Evolutionary conservation across 23 tunicate genomes (phyloP), one percentile per base, ranked within the genome.

Genomic region (Pegea sp.): DNA sequence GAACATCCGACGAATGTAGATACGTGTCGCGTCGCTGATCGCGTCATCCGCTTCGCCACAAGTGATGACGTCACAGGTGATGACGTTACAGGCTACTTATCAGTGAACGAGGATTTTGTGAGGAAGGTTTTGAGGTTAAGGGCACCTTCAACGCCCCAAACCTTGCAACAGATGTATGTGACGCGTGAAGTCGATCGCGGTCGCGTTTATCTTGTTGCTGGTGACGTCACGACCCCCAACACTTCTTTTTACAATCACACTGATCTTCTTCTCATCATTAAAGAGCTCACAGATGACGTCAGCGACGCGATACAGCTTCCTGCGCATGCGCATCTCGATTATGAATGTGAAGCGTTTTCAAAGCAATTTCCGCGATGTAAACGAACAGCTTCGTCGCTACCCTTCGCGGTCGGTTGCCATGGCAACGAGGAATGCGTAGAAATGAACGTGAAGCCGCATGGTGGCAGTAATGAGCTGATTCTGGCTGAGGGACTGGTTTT

Each of bases 271-370:
- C 13, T 74, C 0, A 30, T 28, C 24, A 24, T 74, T 16, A 44
- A 31, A 29, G 84, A 74, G 30, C 22, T 52, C 2, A 33, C 56
- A 20, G 70, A 64, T 34, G 21, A 44, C 1, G 16, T 0, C 8
- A 26, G 24, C 27, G 3, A 25, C 6, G 16, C 44, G 3, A 18
- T 30, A 8, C 13, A 2, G 1, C 2, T 65, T 25, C n/a, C 48
- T 21, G 24, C 65, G n/a, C 29, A 26, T 19, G 53, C 84, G 20
- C 2, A 20, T 42, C 48, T 59, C 16, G 18, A 31, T 1, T 74
- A 30, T 60, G 84, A 74, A 53, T 65, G 84, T 49, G 56, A 16
- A 26, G 52, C 54, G 72, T 62, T 55, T 53, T 51, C 72, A 29
- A 62, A 65, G 26, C 5, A 34, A 23, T 74, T 74, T 65, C 84